Evolutionary conservation across 2,888 invertebrate genomes (phyloP).

Genomic region (Tanypteryx hageni): DNA sequence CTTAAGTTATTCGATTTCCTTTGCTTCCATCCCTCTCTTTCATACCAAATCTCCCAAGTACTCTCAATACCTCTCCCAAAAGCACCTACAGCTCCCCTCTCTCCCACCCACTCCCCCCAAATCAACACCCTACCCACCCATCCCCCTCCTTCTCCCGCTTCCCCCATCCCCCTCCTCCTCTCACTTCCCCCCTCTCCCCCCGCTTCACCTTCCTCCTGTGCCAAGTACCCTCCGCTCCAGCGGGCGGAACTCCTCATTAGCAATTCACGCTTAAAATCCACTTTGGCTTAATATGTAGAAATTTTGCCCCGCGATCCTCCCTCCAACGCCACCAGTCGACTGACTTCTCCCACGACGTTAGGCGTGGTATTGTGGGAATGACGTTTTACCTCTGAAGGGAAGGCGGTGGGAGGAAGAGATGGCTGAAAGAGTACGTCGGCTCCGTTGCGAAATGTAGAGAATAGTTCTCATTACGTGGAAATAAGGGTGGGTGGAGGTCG

Average conservation of each 20-base stretch:
- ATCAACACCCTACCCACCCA: constrained; percentile 7
- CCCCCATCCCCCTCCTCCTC: not conserved
- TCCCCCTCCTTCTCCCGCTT: not conserved
- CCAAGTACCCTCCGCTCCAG: not conserved
- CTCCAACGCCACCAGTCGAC: not conserved
- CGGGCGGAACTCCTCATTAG: constrained; percentile 32
- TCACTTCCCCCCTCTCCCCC: not conserved
- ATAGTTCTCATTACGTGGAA: constrained; percentile 10
- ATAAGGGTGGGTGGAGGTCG: not conserved
- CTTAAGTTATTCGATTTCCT: not conserved
- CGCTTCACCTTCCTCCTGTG: not conserved
- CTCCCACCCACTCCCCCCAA: not conserved
- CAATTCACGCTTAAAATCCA: constrained; percentile 35
- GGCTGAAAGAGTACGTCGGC: not conserved
- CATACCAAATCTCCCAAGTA: not conserved
- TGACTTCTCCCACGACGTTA: constrained; percentile 21
- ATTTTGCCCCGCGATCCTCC: not conserved
- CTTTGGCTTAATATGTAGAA: constrained; percentile 32
- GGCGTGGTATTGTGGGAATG: constrained; percentile 6
- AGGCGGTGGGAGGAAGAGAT: not conserved
- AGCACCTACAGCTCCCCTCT: not conserved
- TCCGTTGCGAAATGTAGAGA: constrained; percentile 18
- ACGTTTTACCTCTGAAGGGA: not conserved
- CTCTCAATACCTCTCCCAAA: not conserved
- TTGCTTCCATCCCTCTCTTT: not conserved